Evolutionary conservation across 2,797 vertebrate species (phyloP).

Genomic region (Semotilus atromaculatus): DNA sequence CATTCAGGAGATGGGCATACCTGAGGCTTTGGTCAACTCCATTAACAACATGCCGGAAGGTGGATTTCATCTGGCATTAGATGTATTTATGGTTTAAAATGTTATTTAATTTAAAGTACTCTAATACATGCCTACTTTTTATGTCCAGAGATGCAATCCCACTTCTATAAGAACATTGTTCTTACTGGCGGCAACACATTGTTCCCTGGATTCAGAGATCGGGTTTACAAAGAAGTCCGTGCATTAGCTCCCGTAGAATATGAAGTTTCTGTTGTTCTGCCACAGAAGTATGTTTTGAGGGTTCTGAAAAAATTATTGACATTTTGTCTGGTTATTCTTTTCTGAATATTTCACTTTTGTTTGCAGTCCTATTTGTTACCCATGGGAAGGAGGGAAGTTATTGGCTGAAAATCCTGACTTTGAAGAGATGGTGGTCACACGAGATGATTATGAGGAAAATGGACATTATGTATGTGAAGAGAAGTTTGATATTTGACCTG

Average conservation of each 20-base stretch:
- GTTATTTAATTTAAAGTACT: background rate
- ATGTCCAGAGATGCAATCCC: constrained; percentile 94
- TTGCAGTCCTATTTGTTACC: constrained; percentile 89
- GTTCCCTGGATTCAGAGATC: constrained; percentile 91
- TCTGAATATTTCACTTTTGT: constrained; percentile 4
- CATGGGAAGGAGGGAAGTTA: constrained; percentile 96
- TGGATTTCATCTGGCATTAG: constrained; percentile 57
- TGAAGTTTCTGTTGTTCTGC: constrained; percentile 87
- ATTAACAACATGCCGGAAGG: constrained; percentile 94
- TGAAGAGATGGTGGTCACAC: constrained; percentile 94
- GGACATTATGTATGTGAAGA: constrained; percentile 96
- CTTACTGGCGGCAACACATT: constrained; percentile 92
- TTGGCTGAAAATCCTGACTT: constrained; percentile 94
- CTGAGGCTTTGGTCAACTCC: constrained; percentile 92
- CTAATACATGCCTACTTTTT: background rate
- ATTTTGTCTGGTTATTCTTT: background rate
- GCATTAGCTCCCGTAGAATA: constrained; percentile 92
- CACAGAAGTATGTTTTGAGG: constrained; percentile 85
- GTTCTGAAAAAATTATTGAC: background rate
- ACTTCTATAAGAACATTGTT: constrained; percentile 97
- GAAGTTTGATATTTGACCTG: constrained; percentile 92
- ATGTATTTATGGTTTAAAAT: background rate
- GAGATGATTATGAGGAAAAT: constrained; percentile 97
- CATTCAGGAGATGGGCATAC: constrained; percentile 97
- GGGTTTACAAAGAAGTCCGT: constrained; percentile 91